Base-by-base conservation (phyloP, 2,113 vertebrate genomes). In the Oreochromis spilurus region DNA sequence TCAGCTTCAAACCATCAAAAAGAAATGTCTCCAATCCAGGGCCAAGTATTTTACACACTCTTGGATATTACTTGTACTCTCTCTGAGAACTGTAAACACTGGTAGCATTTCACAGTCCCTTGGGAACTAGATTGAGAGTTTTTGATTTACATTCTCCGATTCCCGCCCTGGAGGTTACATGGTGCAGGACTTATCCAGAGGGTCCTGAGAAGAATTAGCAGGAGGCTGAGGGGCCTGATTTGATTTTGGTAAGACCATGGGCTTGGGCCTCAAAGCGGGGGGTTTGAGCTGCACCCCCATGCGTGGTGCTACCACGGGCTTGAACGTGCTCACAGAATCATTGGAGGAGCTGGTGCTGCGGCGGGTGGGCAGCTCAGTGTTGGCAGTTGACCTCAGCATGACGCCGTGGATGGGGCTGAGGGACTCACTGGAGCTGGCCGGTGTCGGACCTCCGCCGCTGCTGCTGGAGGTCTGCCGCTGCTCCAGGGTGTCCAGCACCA, bases 221-320 rank as follows among this genome's bases (percentile, higher is more conserved):
- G 97, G 89, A 60, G 98, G 96, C 85, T 97, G 97, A 52, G 97
- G 88, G 14, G 95, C 95, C 80, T 97, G 97, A 86, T 96, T 96
- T 81, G 97, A 97, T 95, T 98, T 99, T 93, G 98, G 98, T 96
- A 98, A 95, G 89, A 99, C 96, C 93, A 97, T 96, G 80, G 99
- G 99, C 92, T 99, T 99, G 57, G 99, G 99, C 95, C 99, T 97
- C 52, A 99, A 95, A 77, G 97, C 97, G 0, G 99, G 99, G 10
- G 99, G 98, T 91, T 98, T 99, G 84, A 99, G 96, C 93, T 99
- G 98, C 82, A 99, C 97, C 3, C 98, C 99, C 98, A 99, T 99
- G 81, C 98, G 97, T 14, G 98, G 99, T 0, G 97, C 97, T 36
- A 98, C 96, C 90, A 95, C 88, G 1, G 99, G 99, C 95, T 99